Percentiles rank a stretch among this genome's conserved stretches.
Conservation (phyloP, 2,888 invertebrate genomes). For the Tanypteryx hageni region DNA sequence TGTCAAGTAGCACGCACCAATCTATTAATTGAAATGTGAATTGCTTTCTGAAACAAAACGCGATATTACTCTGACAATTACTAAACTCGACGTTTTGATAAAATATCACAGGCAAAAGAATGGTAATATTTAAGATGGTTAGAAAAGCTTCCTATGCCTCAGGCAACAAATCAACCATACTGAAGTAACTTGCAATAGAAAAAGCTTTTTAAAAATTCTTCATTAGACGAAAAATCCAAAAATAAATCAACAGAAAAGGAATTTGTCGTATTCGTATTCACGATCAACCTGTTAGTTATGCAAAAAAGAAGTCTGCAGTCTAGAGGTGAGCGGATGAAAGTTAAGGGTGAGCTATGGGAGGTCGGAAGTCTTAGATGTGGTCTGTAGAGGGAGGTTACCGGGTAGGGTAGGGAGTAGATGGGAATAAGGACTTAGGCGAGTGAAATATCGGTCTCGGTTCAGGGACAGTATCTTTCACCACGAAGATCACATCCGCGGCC, state of each 20-base stretch:
- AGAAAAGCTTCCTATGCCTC: too few relatives aligned
- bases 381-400: slow-evolving; percentile 7
- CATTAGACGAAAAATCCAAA: not conserved
- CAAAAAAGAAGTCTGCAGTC: not conserved
- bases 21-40: too few relatives aligned
- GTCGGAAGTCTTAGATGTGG: slow-evolving; percentile 42
- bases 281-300: slow-evolving; percentile 11
- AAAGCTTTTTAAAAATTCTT: too few relatives aligned
- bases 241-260: not conserved
- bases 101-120: too few relatives aligned
- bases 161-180: too few relatives aligned
- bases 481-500: slow-evolving; percentile 30
- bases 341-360: not conserved
- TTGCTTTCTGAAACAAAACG: too few relatives aligned
- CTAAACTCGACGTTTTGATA: too few relatives aligned
- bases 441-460: slow-evolving; percentile 41
- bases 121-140: too few relatives aligned
- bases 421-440: not conserved
- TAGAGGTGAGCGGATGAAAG: not conserved
- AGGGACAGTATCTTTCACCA: not conserved
- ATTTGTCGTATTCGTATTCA: not conserved
- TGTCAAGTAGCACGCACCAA: too few relatives aligned
- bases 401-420: not conserved
- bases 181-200: too few relatives aligned
- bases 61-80: too few relatives aligned